Conservation (phyloP, 2,888 invertebrate species). For the Rotaria macrura region DNA sequence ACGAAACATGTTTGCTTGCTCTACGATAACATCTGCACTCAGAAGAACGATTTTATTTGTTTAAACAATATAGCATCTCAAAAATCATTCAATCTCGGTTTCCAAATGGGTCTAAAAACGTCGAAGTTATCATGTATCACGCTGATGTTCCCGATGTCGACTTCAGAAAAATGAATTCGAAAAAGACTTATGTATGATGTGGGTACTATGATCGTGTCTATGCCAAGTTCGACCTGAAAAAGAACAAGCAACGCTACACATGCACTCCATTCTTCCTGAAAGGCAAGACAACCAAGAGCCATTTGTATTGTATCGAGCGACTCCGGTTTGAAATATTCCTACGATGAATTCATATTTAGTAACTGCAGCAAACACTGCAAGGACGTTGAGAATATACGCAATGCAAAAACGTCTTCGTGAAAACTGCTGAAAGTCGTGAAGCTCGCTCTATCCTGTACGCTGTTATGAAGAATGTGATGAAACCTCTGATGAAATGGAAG, state of each 20-base stretch:
- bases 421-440: not conserved
- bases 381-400: too few relatives aligned
- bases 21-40: too few relatives aligned
- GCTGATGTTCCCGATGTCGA: not conserved
- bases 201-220: not conserved
- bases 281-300: not conserved
- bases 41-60: too few relatives aligned
- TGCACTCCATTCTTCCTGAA: not conserved
- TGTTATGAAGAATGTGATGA: not conserved
- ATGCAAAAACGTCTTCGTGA: not conserved
- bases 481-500: not conserved
- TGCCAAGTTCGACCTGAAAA: not conserved
- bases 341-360: not conserved
- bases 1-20: too few relatives aligned
- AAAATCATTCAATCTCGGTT: not conserved
- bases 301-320: not conserved
- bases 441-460: not conserved
- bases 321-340: not conserved
- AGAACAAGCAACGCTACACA: not conserved
- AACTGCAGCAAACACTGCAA: not conserved
- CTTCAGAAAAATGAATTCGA: not conserved
- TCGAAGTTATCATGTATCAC: not conserved
- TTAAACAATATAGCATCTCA: too few relatives aligned
- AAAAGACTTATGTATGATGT: not conserved
- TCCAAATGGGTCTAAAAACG: not conserved